Conservation (phyloP, 2,888 invertebrate genomes). For the Eupelmus urozonus region DNA sequence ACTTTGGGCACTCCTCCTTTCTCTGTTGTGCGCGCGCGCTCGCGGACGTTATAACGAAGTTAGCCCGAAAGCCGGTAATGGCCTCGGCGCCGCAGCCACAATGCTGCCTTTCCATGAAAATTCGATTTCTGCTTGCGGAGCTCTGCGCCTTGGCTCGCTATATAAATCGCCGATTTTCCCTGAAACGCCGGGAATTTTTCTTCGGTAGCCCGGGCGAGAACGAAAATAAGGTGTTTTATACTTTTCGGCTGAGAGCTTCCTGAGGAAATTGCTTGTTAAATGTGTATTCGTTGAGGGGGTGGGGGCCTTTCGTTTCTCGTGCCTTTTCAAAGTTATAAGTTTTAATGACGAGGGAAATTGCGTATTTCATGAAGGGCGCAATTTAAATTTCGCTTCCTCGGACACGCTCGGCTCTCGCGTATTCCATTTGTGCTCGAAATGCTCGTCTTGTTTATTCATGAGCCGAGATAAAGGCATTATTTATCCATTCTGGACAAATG, state of each 20-base stretch:
- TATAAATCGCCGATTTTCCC: constrained; percentile 18
- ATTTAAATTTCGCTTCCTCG: constrained; percentile 23
- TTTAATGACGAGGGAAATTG: constrained; percentile 42
- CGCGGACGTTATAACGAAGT: constrained; percentile 61
- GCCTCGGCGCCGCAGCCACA: constrained; percentile 52
- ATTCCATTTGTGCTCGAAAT: not conserved
- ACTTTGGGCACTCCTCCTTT: constrained; percentile 55
- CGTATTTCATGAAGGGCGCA: not conserved
- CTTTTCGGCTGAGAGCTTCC: not conserved
- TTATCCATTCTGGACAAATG: constrained; percentile 4
- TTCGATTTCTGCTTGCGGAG: constrained; percentile 61
- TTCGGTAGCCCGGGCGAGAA: not conserved
- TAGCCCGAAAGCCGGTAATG: constrained; percentile 62
- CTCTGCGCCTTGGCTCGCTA: constrained; percentile 11
- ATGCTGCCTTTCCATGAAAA: constrained; percentile 60
- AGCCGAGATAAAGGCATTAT: not conserved
- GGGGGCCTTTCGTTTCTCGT: constrained; percentile 15
- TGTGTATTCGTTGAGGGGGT: constrained; percentile 1
- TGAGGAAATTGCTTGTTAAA: constrained; percentile 46
- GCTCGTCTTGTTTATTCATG: constrained; percentile 30
- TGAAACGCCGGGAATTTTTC: constrained; percentile 16
- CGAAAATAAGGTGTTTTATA: constrained; percentile 31
- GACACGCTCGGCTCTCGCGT: not conserved
- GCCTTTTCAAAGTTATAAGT: constrained; percentile 25
- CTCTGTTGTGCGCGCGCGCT: constrained; percentile 5